Evolutionary conservation across 1,140 invertebrate species (phyloP).

Genomic region (Calliphora vicina): DNA sequence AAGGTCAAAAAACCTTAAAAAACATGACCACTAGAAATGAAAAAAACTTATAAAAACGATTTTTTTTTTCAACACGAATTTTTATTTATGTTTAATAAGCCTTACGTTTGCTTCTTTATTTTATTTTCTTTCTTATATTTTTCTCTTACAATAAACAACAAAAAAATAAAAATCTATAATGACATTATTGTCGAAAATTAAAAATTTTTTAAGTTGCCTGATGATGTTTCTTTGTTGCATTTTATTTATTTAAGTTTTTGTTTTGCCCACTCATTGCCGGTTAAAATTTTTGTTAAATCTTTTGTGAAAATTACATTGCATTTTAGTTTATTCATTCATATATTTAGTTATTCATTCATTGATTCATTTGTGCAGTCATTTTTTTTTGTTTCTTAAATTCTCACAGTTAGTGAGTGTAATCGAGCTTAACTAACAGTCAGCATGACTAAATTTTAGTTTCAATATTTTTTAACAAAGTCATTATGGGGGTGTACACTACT

Average conservation of each 20-base stretch:
- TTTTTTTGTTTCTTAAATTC: too few species aligned
- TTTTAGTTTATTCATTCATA: not conserved
- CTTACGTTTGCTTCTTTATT: not conserved
- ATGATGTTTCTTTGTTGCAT: not conserved
- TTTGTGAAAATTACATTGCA: not conserved
- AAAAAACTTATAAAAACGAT: too few species aligned
- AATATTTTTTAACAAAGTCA: too few species aligned
- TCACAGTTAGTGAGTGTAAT: not conserved
- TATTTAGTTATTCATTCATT: not conserved
- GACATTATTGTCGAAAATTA: not conserved
- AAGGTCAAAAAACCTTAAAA: slow-evolving; percentile 1
- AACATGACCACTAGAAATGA: not conserved
- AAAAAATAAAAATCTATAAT: not conserved
- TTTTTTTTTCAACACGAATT: not conserved
- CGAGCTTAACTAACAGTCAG: not conserved
- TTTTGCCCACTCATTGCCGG: not conserved
- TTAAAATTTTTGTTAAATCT: not conserved
- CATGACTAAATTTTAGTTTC: not conserved
- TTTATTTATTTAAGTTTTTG: not conserved
- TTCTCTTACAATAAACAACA: not conserved
- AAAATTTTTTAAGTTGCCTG: not conserved
- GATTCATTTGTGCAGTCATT: too few species aligned
- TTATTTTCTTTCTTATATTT: not conserved
- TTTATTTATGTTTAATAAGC: not conserved
- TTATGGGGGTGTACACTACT: too few species aligned